Base-by-base conservation (phyloP, 1,140 invertebrate genomes). In the Nixonia krombeini region DNA sequence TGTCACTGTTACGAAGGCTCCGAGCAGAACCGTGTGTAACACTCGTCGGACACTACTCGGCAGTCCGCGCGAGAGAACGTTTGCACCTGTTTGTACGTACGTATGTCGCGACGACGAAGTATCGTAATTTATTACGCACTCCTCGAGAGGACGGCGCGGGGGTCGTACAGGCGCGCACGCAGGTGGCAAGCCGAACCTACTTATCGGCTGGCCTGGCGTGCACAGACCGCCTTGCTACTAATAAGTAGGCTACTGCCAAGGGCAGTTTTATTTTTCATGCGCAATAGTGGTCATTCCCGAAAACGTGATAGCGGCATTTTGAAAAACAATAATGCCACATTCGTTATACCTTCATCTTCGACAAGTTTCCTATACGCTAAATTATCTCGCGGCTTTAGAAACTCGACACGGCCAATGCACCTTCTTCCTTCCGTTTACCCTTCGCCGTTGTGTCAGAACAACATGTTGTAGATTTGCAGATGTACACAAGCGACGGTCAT, bases 191-290 rank as follows among this genome's bases (percentile, higher is more conserved):
- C 69, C 68, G 62, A 67, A 75, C 71, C 56, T 59, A 59, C 46
- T 52, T 66, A 66, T 66, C 50, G 49, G 49, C 57, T 23, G 45
- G 15, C 31, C 45, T 47, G 47, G 61, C 58, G 49, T 51, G 59
- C 56, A 50, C 63, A 52, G 57, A 55, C 31, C 50, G 58, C 56
- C 45, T 50, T 41, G 40, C 52, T 9, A 33, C 52, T 9, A 46
- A 12, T 51, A 75, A 75, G 73, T 74, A 73, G 75, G 75, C 79
- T 78, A 79, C 69, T 75, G 73, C 74, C 81, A 82, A 84, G 81
- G 83, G 75, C 81, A 80, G 53, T 31, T 58, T 53, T 51, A 74
- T 75, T 76, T 82, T 80, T 84, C 77, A 82, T 79, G 81, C 82
- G 83, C 80, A 84, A 84, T 84, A 82, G 45, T 49, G 63, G 10